Base-by-base conservation (phyloP, 2,888 invertebrate genomes). In the Furcula furcula region DNA sequence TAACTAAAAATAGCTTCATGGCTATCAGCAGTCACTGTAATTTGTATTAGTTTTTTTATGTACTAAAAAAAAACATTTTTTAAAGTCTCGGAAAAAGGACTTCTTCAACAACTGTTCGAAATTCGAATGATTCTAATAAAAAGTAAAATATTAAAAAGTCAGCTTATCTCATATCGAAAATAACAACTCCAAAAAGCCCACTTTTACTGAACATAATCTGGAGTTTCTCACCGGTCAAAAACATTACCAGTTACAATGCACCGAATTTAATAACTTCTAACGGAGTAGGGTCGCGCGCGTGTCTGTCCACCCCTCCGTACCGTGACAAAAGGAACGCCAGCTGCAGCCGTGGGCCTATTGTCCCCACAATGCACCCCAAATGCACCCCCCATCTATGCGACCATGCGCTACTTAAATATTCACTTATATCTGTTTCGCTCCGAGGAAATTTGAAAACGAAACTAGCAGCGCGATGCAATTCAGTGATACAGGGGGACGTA, bases 311-410 rank as follows among this genome's bases (percentile, higher is more conserved):
- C 46, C 45, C 34, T 28, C 25, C 7, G 7, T n/a, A 23, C 31
- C 10, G 28, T 29, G 25, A 58, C 52, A 55, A 56, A 29, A 26
- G 45, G 29, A 22, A 6, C 20, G 68, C 43, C 75, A 75, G 75
- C 75, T 75, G 75, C 72, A 56, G 52, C 53, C 45, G 50, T 35
- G 37, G 52, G 29, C 42, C 65, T 55, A 51, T 56, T 56, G 54
- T 56, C 23, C 20, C 23, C 29, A 46, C 45, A 41, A 67, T 64
- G 42, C 46, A 39, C 4, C 33, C 37, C 55, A 55, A 65, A 57
- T 57, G 56, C 59, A 36, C 72, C 70, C 71, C 57, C 60, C 55
- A 62, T 61, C 61, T 65, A 65, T 56, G 40, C 46, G 33, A 34
- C 44, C 48, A 46, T 43, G 44, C 43, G 40, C 31, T 38, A 42